Evolutionary conservation across 2,888 invertebrate genomes (phyloP).

Genomic region (Xestia sexstrigata): DNA sequence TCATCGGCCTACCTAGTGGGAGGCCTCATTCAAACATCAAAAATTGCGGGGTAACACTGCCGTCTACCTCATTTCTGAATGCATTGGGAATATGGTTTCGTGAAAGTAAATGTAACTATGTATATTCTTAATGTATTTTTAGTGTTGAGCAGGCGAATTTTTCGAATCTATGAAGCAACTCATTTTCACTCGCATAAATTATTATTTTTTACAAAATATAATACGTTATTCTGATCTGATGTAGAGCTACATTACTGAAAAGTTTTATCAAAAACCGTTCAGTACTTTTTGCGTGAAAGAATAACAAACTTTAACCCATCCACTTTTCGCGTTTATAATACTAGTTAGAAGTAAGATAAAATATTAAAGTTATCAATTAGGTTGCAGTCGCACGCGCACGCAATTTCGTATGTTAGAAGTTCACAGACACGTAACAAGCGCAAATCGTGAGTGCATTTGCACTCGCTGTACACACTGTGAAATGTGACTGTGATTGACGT

Average conservation of each 20-base stretch:
- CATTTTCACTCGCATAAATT: too few species aligned
- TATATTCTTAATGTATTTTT: not conserved
- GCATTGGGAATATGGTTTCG: not conserved
- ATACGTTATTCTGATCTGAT: not conserved
- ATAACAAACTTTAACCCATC: too few species aligned
- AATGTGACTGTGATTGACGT: not conserved
- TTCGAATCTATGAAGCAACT: not conserved
- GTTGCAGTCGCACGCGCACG: not conserved
- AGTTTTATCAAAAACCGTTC: too few species aligned
- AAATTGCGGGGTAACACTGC: not conserved
- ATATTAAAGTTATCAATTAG: too few species aligned
- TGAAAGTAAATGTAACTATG: not conserved
- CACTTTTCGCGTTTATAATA: too few species aligned
- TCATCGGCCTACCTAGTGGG: too few species aligned
- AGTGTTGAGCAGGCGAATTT: not conserved
- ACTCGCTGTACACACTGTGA: not conserved
- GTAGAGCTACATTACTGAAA: not conserved
- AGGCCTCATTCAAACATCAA: not conserved
- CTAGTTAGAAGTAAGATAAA: too few species aligned
- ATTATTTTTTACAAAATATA: too few species aligned
- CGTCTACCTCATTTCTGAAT: not conserved
- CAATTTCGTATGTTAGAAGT: not conserved
- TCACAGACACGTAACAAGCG: not conserved
- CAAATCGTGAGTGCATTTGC: not conserved
- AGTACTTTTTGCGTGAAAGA: too few species aligned